Evolutionary conservation across 2,113 vertebrate genomes (phyloP), one percentile per base, ranked within the genome.

Genomic region (Lota lota): DNA sequence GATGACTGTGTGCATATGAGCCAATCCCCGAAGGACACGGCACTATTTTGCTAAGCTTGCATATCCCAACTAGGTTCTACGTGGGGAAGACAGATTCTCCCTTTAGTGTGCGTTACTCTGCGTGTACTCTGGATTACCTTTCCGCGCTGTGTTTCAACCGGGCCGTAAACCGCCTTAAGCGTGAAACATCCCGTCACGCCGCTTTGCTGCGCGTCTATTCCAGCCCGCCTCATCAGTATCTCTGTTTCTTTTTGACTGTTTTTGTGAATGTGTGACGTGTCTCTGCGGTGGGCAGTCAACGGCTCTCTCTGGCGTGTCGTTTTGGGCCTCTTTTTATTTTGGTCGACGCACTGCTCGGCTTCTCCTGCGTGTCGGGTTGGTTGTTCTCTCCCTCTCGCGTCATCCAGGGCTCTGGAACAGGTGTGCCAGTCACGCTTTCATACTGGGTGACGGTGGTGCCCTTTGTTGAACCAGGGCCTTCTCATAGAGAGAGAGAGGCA

Each of bases 11-110:
- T 11, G 66, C 57, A 22, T 19, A 61, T 53, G 64, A 69, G 64
- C 61, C 54, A 53, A 33, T 64, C 66, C 72, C 70, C 60, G 18
- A 22, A 68, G 28, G 66, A 70, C 57, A 1, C 24, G 36, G 53
- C 7, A 68, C 1, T 40, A 60, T 68, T 78, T 72, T 50, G 66
- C 73, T 57, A 59, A 6, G 56, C 64, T 22, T 60, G 20, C 58
- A 60, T 12, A 11, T 60, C 19, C 19, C 19, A 22, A 81, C 67
- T 59, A 58, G 62, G 53, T 69, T 69, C 62, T 56, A 65, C 33
- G 59, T 70, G 60, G 5, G 68, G n/a, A 69, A 28, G 28, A 53
- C 61, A 72, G 53, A 21, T 69, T 5, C 36, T 33, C 7, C 28
- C 28, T 7, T 33, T 33, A 33, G 36, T 40, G 36, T 40, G 36